Evolutionary conservation across 2,797 vertebrate species (phyloP).

Genomic region (Poeciliopsis paucimaculata): DNA sequence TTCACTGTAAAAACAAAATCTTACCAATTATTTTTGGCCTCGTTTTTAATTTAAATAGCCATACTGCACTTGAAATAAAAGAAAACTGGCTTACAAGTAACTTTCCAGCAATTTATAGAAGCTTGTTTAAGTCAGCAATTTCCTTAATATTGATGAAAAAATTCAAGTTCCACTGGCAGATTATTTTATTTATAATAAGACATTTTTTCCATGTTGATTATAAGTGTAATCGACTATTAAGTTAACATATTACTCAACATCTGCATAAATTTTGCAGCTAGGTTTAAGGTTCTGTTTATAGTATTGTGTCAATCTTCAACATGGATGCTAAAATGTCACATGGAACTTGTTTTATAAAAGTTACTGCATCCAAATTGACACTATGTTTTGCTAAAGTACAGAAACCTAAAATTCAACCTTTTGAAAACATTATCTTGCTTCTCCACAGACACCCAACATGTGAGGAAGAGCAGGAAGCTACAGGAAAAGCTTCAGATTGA

Average conservation of each 20-base stretch:
- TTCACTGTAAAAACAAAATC: not conserved
- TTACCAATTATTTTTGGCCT: too few species aligned
- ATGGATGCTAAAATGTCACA: not conserved
- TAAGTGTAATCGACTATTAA: not conserved
- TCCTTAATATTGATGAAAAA: too few species aligned
- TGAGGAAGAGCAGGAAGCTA: constrained; percentile 9
- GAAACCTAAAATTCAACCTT: not conserved
- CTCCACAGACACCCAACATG: constrained; percentile 8
- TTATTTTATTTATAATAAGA: too few species aligned
- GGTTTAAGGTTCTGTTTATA: not conserved
- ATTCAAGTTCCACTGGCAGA: too few species aligned
- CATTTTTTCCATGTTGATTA: too few species aligned
- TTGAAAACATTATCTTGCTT: not conserved
- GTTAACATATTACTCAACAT: not conserved
- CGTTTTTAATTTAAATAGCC: too few species aligned
- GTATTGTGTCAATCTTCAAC: not conserved
- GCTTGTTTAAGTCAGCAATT: too few species aligned
- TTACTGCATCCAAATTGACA: not conserved
- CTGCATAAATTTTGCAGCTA: not conserved
- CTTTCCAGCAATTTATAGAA: too few species aligned
- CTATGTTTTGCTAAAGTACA: not conserved
- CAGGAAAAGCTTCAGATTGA: constrained; percentile 41
- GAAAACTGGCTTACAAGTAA: too few species aligned
- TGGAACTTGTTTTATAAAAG: not conserved
- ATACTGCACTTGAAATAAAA: too few species aligned